phyloP scores from a whole-genome alignment of 2,888 invertebrate genomes.

The Teinopalpus imperialis region DNA sequence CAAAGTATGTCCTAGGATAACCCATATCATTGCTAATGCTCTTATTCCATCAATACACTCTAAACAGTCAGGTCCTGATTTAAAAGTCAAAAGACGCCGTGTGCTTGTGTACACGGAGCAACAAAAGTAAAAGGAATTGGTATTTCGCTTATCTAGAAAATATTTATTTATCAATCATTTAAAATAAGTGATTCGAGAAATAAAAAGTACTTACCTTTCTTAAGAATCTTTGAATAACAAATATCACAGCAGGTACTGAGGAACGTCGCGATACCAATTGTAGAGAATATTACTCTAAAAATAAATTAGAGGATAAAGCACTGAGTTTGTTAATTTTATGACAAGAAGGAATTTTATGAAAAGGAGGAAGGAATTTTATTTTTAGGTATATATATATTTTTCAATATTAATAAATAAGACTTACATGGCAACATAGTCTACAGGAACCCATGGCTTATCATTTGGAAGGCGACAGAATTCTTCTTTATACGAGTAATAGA shows the following conservation, averaged over 20 bases:
- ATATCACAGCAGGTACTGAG: slow-evolving; percentile 13
- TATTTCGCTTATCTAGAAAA: slow-evolving; percentile 5
- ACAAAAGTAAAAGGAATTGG: slow-evolving; percentile 15
- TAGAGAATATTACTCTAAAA: slow-evolving; percentile 19
- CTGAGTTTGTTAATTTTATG: no score
- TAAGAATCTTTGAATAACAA: slow-evolving; percentile 6
- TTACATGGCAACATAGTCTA: slow-evolving; percentile 58
- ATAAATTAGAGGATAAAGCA: no score
- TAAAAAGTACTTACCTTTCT: slow-evolving; percentile 6
- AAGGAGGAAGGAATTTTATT: background rate
- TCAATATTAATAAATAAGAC: slow-evolving; percentile 28
- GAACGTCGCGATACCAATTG: slow-evolving; percentile 13
- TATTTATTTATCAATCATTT: no score
- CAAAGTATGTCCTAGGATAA: slow-evolving; percentile 47
- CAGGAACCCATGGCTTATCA: slow-evolving; percentile 50
- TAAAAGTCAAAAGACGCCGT: slow-evolving; percentile 40
- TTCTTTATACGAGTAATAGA: slow-evolving; percentile 40
- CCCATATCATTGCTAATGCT: slow-evolving; percentile 52
- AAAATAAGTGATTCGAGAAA: background rate
- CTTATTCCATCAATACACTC: slow-evolving; percentile 52
- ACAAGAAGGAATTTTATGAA: no score
- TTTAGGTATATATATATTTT: background rate
- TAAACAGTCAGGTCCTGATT: slow-evolving; percentile 37
- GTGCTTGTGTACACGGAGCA: slow-evolving; percentile 56
- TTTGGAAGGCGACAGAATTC: slow-evolving; percentile 54